Evolutionary conservation across 2,113 vertebrate species (phyloP).

Genomic region (Callionymus lyra): DNA sequence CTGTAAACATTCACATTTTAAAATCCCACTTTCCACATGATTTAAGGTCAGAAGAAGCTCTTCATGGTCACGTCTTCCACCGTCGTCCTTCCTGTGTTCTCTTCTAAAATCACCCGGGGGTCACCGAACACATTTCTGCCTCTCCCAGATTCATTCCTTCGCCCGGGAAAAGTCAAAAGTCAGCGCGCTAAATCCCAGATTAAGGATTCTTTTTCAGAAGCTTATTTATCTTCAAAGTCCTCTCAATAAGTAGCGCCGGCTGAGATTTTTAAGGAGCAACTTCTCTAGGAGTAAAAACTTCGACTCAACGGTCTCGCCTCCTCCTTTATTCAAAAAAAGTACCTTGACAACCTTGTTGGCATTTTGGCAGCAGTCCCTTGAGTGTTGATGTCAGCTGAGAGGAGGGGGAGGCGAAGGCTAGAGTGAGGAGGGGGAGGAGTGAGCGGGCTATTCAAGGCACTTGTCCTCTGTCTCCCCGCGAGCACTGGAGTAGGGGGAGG

Average conservation of each 20-base stretch:
- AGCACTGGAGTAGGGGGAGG: conserved; percentile 46
- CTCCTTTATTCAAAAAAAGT: conserved; percentile 56
- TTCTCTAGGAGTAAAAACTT: conserved; percentile 15
- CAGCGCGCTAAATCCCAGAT: conserved; percentile 4
- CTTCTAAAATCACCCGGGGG: conserved; percentile 35
- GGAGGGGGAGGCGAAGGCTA: conserved; percentile 9
- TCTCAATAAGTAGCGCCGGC: background rate
- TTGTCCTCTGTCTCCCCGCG: conserved; percentile 68
- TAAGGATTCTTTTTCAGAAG: background rate
- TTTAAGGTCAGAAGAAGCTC: too few relatives aligned
- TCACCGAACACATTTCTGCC: conserved; percentile 32
- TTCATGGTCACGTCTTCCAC: conserved; percentile 5
- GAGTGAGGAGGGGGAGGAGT: conserved; percentile 42
- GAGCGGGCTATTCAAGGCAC: conserved; percentile 71
- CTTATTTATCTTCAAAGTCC: conserved; percentile 4
- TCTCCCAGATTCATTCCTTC: too few relatives aligned
- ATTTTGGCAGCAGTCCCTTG: conserved; percentile 68
- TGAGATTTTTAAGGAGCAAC: conserved; percentile 18
- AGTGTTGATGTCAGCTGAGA: conserved; percentile 74
- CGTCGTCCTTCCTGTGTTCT: conserved; percentile 13
- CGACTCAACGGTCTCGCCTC: conserved; percentile 32
- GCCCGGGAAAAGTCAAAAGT: conserved; percentile 26
- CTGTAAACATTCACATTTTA: background rate
- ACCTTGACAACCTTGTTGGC: conserved; percentile 67
- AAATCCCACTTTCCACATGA: too few relatives aligned